Evolutionary conservation across 2,113 vertebrate species (phyloP).

Genomic region (Pelecanus crispus): DNA sequence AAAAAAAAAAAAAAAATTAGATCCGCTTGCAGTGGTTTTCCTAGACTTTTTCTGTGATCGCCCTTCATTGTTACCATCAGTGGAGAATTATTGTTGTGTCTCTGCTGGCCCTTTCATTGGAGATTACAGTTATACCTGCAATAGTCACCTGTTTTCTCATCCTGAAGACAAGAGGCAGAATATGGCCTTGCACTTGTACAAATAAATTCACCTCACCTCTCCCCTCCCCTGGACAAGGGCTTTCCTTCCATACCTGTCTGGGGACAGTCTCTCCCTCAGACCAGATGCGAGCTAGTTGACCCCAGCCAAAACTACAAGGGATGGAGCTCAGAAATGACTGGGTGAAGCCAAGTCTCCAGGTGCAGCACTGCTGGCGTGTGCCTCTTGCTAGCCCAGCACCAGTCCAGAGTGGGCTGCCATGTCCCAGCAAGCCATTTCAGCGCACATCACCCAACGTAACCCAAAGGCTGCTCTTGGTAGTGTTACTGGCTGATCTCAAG

Average conservation of each 20-base stretch:
- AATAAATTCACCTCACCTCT: neutral
- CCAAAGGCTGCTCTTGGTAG: neutral
- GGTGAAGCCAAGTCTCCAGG: neutral
- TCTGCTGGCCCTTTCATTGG: neutral
- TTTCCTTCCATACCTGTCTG: neutral
- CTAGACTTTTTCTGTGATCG: neutral
- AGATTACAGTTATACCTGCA: neutral
- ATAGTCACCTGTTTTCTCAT: neutral
- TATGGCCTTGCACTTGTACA: neutral
- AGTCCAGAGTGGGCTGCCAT: fast-evolving
- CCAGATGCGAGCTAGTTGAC: neutral
- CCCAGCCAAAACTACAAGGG: neutral
- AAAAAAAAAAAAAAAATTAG: neutral
- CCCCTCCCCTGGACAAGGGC: no score
- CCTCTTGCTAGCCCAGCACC: neutral
- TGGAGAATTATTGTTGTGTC: neutral
- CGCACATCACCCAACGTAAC: neutral
- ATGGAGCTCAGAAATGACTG: neutral
- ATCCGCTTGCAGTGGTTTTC: neutral
- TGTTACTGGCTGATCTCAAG: neutral
- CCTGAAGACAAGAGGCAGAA: neutral
- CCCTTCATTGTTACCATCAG: neutral
- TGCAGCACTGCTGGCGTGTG: fast-evolving
- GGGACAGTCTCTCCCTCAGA: neutral
- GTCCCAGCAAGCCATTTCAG: neutral